Base-by-base conservation (phyloP, 1,140 invertebrate genomes). In the Neotoxoptera formosana region DNA sequence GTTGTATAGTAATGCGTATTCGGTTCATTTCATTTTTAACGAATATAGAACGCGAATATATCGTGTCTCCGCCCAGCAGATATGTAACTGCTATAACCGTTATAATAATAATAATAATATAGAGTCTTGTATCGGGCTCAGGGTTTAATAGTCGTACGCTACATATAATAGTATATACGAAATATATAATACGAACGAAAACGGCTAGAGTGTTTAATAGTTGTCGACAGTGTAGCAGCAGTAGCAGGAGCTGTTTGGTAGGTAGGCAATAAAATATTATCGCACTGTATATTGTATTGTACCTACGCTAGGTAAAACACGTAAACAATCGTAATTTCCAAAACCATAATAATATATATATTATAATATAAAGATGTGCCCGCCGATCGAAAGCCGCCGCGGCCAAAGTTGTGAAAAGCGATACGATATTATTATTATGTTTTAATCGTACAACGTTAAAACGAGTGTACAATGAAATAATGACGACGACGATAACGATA, bases 321-420 rank as follows among this genome's bases (percentile, higher is more conserved):
- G 60, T 76, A 76, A 76, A 76, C 30, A 76, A n/a, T 76, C n/a
- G n/a, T 76, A 76, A 76, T 76, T 76, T 76, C 60, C n/a, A 76
- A 76, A 76, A 76, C 60, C 60, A 20, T 56, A 21, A 53, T 11
- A 30, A 25, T 11, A 60, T 60, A 30, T 30, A n/a, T n/a, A n/a
- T n/a, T n/a, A n/a, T n/a, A n/a, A n/a, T n/a, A 30, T 30, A 30
- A 14, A n/a, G 30, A 76, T 76, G 30, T 76, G n/a, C 30, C 4
- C 30, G 2, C 30, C 60, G 60, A 76, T 34, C 60, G 60, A 76
- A n/a, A 76, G 60, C 14, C 14, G n/a, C 60, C n/a, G 60, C 60
- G 30, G n/a, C 60, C 60, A n/a, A 76, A 76, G 60, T 76, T n/a
- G n/a, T 34, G n/a, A n/a, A 76, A 76, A 1, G 60, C 60, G 60